Conservation (phyloP, 2,797 vertebrate species). For the Lemur catta region DNA sequence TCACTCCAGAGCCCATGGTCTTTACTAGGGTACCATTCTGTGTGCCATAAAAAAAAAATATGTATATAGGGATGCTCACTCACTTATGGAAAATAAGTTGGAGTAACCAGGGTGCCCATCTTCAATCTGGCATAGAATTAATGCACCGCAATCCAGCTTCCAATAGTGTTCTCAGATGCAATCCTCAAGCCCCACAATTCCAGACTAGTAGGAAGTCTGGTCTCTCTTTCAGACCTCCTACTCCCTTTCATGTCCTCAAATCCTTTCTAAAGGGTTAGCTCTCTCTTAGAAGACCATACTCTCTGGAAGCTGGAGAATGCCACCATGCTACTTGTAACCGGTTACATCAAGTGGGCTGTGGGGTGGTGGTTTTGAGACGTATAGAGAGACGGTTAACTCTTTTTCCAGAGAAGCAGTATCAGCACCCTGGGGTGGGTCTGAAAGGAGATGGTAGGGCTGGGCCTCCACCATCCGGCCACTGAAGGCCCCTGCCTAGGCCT, state of each 20-base stretch:
- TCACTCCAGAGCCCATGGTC: background rate
- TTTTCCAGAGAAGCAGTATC: background rate
- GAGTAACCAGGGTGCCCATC: background rate
- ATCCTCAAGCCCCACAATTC: background rate
- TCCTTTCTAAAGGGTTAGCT: background rate
- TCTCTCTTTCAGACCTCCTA: background rate
- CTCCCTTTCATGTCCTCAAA: background rate
- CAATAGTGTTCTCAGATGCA: background rate
- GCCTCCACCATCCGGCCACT: background rate
- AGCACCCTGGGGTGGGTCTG: background rate
- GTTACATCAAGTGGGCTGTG: background rate
- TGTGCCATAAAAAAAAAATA: background rate
- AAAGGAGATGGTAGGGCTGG: background rate
- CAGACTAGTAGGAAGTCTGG: background rate
- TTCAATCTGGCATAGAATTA: background rate
- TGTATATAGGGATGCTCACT: background rate
- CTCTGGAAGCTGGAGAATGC: background rate
- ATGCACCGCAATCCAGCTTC: too few relatives aligned
- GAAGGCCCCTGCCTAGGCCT: background rate
- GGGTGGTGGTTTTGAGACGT: background rate
- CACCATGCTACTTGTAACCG: background rate
- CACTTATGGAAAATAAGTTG: background rate
- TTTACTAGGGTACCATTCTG: background rate
- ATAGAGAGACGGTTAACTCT: background rate
- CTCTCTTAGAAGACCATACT: background rate